Conservation (phyloP, 2,888 invertebrate species). For the Caradrina clavipalpis region DNA sequence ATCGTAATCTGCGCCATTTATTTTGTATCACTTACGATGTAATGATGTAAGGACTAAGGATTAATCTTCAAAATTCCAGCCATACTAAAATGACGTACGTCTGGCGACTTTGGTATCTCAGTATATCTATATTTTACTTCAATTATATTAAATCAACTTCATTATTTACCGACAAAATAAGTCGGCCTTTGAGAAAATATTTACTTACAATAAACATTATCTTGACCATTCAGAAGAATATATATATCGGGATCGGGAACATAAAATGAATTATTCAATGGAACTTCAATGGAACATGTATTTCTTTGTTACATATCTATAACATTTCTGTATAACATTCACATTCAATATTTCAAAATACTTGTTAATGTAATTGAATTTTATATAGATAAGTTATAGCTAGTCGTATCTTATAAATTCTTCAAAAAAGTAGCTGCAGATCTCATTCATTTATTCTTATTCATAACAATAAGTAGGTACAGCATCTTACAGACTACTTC, state of each 20-base stretch:
- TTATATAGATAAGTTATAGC: too few relatives aligned
- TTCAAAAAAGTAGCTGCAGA: too few relatives aligned
- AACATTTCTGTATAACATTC: not conserved
- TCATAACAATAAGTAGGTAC: too few relatives aligned
- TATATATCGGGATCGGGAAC: not conserved
- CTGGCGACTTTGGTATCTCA: too few relatives aligned
- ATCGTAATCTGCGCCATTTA: too few relatives aligned
- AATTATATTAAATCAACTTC: not conserved
- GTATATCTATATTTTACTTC: not conserved
- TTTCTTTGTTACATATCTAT: slow-evolving; percentile 1
- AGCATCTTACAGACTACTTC: too few relatives aligned
- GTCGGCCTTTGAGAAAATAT: slow-evolving; percentile 3
- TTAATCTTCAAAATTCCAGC: too few relatives aligned
- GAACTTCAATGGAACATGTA: slow-evolving; percentile 9
- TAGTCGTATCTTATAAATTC: too few relatives aligned
- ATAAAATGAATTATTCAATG: slow-evolving; percentile 15
- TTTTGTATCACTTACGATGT: too few relatives aligned
- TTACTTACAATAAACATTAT: slow-evolving; percentile 6
- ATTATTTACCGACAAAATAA: slow-evolving; percentile 6
- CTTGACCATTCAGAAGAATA: not conserved
- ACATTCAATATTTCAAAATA: not conserved
- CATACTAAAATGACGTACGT: too few relatives aligned
- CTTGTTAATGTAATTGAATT: not conserved
- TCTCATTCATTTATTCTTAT: too few relatives aligned
- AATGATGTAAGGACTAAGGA: too few relatives aligned